Evolutionary conservation across 1,140 invertebrate genomes (phyloP).

Genomic region (Drosophila lacertosa): DNA sequence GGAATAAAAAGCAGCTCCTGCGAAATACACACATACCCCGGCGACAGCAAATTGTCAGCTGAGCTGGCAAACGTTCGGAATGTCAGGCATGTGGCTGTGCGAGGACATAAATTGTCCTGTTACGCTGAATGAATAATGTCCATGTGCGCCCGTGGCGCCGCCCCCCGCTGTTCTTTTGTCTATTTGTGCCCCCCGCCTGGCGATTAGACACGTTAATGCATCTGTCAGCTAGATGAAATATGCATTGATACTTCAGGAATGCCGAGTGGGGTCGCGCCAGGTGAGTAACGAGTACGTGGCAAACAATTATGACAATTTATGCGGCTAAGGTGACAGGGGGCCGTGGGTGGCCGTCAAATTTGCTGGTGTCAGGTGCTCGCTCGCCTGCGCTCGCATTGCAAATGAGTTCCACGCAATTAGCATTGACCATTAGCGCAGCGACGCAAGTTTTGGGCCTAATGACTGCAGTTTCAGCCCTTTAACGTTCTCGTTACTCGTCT

Average conservation of each 20-base stretch:
- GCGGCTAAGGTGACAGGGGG: slow-evolving; percentile 56
- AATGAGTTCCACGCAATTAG: slow-evolving; percentile 78
- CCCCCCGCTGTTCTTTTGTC: neutral
- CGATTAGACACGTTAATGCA: slow-evolving; percentile 80
- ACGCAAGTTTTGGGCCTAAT: slow-evolving; percentile 71
- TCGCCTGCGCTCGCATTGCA: too few species aligned
- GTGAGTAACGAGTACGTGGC: slow-evolving; percentile 16
- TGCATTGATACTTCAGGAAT: slow-evolving; percentile 57
- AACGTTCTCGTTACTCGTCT: slow-evolving; percentile 53
- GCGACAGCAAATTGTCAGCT: slow-evolving; percentile 71
- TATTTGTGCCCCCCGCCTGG: slow-evolving; percentile 52
- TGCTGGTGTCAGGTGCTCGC: too few species aligned
- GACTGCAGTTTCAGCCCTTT: slow-evolving; percentile 54
- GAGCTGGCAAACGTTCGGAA: slow-evolving; percentile 24
- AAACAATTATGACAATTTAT: slow-evolving; percentile 78
- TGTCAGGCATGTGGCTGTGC: slow-evolving; percentile 40
- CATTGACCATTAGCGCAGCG: slow-evolving; percentile 68
- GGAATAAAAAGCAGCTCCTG: slow-evolving; percentile 48
- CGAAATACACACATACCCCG: slow-evolving; percentile 49
- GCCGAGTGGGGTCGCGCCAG: slow-evolving; percentile 18
- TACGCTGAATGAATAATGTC: slow-evolving; percentile 70
- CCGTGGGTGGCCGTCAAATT: neutral
- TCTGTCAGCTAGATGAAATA: slow-evolving; percentile 77
- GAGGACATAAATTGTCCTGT: slow-evolving; percentile 75
- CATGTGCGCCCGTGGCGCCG: slow-evolving; percentile 5